Evolutionary conservation across 1,140 invertebrate species (phyloP), one percentile per base, ranked within the genome.

Genomic region (Plutomurus gul): DNA sequence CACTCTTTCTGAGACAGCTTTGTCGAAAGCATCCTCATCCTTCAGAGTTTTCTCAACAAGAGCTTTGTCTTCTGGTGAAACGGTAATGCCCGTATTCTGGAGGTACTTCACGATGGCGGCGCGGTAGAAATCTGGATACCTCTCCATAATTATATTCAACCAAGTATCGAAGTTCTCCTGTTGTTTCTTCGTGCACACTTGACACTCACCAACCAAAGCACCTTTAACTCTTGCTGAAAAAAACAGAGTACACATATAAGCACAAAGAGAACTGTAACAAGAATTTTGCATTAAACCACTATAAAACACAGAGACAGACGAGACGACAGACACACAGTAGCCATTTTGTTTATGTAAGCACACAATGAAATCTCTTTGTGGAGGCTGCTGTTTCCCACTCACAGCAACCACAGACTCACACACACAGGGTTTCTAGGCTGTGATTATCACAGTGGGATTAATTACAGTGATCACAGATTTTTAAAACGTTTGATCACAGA

Each of bases 101-200:
- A 77, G 5, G 18, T 80, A 80, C 20, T 80, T 80, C 3, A 36
- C 51, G 0, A 80, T 30, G 1, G 43, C 75, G 25, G 74, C 70
- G 0, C 75, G n/a, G 36, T 73, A 76, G 18, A 73, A 60, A 8
- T 80, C 60, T 25, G 75, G 79, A 13, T 22, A 25, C 13, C 27
- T 76, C 40, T 39, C 60, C 1, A 25, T 16, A 11, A 80, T 27
- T 1, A 37, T 43, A 1, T 36, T 4, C 16, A 80, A 65, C 22
- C 75, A 60, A n/a, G 49, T 27, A 1, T 56, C 20, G 18, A 60
- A 51, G 33, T 79, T 60, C 18, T 75, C 20, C 13, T 43, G n/a
- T 30, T 79, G 78, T 36, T 75, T 77, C 20, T 60, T 43, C 37
- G 79, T 80, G 36, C 79, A 80, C 7, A 30, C 49, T 5, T 70